Percentiles rank a stretch among this genome's conserved stretches.
phyloP scores from a whole-genome alignment of 2,113 vertebrate genomes.

The Oncorhynchus gorbuscha region DNA sequence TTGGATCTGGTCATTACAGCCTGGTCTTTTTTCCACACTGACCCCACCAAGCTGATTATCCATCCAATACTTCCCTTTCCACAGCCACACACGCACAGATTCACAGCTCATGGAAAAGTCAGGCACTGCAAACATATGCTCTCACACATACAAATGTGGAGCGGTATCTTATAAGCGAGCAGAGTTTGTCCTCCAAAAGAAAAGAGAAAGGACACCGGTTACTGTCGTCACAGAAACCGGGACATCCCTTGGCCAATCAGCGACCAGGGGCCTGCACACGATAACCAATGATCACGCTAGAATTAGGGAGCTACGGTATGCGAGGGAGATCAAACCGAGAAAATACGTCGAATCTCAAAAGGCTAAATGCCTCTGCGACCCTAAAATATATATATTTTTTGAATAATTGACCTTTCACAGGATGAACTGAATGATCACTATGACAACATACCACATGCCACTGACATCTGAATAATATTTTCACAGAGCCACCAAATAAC shows the following conservation, averaged over 20 bases:
- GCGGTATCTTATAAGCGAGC: neutral
- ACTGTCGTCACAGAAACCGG: neutral
- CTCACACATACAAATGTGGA: neutral
- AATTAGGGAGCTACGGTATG: slow-evolving; percentile 40
- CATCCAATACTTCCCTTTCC: too few species aligned
- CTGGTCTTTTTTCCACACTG: too few species aligned
- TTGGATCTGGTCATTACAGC: too few species aligned
- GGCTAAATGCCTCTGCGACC: neutral
- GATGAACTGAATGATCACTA: neutral
- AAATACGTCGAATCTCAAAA: neutral
- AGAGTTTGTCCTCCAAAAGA: slow-evolving; percentile 33
- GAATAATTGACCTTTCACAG: neutral
- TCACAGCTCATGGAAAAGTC: neutral
- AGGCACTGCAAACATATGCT: neutral
- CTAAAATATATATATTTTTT: neutral
- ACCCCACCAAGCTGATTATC: too few species aligned
- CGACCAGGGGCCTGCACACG: neutral
- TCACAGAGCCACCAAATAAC: neutral
- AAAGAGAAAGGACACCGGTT: slow-evolving; percentile 59
- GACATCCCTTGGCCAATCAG: slow-evolving; percentile 55
- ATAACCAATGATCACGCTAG: slow-evolving; percentile 54
- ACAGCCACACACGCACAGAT: too few species aligned
- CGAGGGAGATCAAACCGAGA: slow-evolving; percentile 41
- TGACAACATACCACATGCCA: neutral
- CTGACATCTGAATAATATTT: neutral